Percentiles rank a stretch among this genome's conserved stretches.
Conservation (phyloP, 2,888 invertebrate genomes). For the Meghimatium bilineatum region DNA sequence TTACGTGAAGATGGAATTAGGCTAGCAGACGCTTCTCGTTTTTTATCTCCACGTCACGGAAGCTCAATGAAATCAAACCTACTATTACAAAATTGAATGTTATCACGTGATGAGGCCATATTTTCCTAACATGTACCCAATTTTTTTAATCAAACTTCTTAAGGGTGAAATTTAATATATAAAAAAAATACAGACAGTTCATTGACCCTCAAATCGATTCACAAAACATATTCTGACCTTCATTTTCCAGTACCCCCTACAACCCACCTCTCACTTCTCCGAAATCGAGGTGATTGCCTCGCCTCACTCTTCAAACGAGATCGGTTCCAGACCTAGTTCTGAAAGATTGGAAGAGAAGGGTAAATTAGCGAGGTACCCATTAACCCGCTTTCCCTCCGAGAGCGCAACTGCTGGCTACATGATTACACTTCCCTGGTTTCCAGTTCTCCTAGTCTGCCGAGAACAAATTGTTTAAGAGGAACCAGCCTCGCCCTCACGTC, state of each 20-base stretch:
- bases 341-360: not conserved
- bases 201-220: not conserved
- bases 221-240: not conserved
- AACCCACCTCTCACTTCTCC: not conserved
- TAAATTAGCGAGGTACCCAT: not conserved
- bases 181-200: not conserved
- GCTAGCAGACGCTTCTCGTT: too few relatives aligned
- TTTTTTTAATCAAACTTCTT: too few relatives aligned
- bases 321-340: too few relatives aligned
- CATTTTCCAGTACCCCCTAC: not conserved
- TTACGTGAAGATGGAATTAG: too few relatives aligned
- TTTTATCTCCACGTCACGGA: too few relatives aligned
- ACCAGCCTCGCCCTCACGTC: not conserved
- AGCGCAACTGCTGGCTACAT: not conserved
- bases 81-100: too few relatives aligned
- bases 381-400: not conserved
- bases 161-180: too few relatives aligned
- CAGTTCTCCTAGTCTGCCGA: not conserved
- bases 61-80: too few relatives aligned
- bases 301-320: too few relatives aligned
- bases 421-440: not conserved
- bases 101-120: too few relatives aligned
- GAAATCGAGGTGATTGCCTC: too few relatives aligned
- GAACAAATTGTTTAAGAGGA: conserved; percentile 1
- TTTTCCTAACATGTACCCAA: too few relatives aligned